Evolutionary conservation across 2,797 vertebrate genomes (phyloP).

Genomic region (Diglossa cyanea): DNA sequence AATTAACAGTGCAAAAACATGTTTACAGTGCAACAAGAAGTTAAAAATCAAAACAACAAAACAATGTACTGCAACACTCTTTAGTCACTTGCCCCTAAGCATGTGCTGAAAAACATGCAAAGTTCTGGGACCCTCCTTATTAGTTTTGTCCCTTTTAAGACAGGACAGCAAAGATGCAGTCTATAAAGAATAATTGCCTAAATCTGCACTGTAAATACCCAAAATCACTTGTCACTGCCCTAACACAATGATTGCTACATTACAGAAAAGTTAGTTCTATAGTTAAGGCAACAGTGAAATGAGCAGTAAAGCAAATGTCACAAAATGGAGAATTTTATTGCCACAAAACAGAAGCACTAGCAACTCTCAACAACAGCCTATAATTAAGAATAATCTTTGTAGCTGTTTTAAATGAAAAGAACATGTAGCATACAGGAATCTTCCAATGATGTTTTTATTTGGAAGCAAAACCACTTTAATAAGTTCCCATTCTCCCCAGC

Average conservation of each 20-base stretch:
- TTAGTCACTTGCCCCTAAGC: not conserved
- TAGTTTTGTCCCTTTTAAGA: not conserved
- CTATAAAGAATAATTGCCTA: not conserved
- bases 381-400: not conserved
- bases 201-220: not conserved
- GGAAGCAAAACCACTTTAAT: not conserved
- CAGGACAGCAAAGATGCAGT: not conserved
- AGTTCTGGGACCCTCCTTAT: not conserved
- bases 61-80: not conserved
- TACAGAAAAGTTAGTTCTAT: not conserved
- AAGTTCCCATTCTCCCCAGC: not conserved
- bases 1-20: not conserved
- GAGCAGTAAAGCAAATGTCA: not conserved
- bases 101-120: not conserved
- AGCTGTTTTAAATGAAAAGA: not conserved
- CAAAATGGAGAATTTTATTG: not conserved
- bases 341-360: not conserved
- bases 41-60: not conserved
- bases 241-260: not conserved
- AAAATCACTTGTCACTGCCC: not conserved
- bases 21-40: not conserved
- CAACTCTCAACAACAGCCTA: not conserved
- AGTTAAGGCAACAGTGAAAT: not conserved
- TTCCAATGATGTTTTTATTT: not conserved
- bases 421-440: not conserved